Evolutionary conservation across 2,888 invertebrate species (phyloP).

Genomic region (Argyra leucocephala): DNA sequence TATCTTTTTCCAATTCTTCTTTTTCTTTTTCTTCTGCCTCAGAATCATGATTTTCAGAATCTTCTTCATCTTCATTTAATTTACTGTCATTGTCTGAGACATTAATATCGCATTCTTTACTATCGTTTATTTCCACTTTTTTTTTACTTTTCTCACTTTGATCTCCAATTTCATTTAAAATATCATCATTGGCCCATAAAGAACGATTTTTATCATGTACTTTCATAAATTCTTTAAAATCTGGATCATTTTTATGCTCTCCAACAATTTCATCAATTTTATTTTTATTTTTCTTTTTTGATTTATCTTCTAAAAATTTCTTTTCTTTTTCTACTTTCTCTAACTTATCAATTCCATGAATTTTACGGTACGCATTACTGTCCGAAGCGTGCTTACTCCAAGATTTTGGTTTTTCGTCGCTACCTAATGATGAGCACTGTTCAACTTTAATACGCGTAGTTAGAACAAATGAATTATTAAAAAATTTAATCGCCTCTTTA

Average conservation of each 20-base stretch:
- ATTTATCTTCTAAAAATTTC: conserved; percentile 27
- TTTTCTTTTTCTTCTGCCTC: conserved; percentile 36
- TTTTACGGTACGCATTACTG: conserved; percentile 55
- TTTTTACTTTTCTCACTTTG: conserved; percentile 32
- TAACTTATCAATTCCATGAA: conserved; percentile 41
- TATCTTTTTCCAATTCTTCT: conserved; percentile 32
- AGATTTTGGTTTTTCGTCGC: conserved; percentile 68
- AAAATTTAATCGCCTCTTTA: conserved; percentile 61
- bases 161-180: conserved; percentile 25
- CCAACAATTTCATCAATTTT: conserved; percentile 58
- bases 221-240: conserved; percentile 81
- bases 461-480: conserved; percentile 76
- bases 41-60: conserved; percentile 35
- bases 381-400: conserved; percentile 89
- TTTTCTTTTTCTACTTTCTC: conserved; percentile 31
- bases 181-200: conserved; percentile 50
- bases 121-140: background rate
- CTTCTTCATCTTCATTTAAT: conserved; percentile 26
- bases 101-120: background rate
- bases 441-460: conserved; percentile 74
- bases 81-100: background rate
- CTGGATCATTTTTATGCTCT: conserved; percentile 77
- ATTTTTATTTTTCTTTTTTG: conserved; percentile 43
- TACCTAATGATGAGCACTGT: conserved; percentile 58
- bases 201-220: conserved; percentile 57